phyloP scores from a whole-genome alignment of 2,113 vertebrate species.

The Alectura lathami region DNA sequence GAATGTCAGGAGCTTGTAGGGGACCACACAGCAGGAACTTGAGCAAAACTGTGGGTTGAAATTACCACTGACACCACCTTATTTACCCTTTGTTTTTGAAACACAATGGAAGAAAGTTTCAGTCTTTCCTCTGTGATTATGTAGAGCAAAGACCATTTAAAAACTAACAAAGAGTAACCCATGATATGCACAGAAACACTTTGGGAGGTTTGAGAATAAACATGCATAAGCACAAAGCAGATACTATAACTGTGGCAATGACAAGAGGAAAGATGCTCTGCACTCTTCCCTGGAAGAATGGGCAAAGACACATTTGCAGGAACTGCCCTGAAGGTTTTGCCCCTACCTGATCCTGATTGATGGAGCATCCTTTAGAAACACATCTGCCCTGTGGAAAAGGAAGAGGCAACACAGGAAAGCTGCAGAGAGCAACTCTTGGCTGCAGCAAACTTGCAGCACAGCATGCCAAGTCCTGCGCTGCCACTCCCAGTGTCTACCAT shows the following conservation, averaged over 20 bases:
- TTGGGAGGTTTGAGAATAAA: not conserved
- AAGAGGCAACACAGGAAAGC: not conserved
- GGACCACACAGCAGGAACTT: not conserved
- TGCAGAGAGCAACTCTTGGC: not conserved
- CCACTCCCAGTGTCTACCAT: not conserved
- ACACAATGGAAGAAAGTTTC: not conserved
- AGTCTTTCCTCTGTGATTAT: not conserved
- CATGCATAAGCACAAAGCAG: not conserved
- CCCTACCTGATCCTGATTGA: not conserved
- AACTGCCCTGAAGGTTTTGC: not conserved
- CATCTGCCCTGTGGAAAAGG: not conserved
- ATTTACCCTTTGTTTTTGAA: not conserved
- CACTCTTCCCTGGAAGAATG: not conserved
- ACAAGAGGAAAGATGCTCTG: not conserved
- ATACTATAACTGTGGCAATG: not conserved
- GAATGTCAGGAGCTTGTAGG: not conserved
- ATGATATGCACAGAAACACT: not conserved
- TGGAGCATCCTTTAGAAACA: not conserved
- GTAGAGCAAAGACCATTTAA: not conserved
- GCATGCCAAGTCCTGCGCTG: not conserved
- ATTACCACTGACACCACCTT: not conserved
- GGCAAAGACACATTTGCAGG: not conserved
- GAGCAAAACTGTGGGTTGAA: not conserved
- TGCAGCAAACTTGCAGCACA: not conserved
- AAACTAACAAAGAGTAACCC: not conserved